Conservation (phyloP, 2,888 invertebrate genomes). For the Anarsia innoxiella region DNA sequence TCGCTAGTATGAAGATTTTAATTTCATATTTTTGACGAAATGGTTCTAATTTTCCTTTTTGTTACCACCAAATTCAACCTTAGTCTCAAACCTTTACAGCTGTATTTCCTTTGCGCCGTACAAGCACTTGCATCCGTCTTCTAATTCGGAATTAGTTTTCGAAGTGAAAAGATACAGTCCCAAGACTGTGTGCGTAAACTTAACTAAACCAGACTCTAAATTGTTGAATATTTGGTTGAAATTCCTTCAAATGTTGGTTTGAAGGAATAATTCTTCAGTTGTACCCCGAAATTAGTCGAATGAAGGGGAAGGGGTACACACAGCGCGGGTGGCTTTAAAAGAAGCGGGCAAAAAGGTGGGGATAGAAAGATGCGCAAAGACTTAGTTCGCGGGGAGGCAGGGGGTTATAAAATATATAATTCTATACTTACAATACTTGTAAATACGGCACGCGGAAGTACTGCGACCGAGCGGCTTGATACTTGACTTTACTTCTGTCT, state of each 20-base stretch:
- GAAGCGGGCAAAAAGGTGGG: conserved; percentile 74
- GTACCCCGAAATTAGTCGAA: conserved; percentile 76
- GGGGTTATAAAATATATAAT: conserved; percentile 75
- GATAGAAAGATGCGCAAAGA: conserved; percentile 76
- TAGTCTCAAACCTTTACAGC: conserved; percentile 20
- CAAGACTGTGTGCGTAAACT: conserved; percentile 53
- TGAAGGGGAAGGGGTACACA: conserved; percentile 73
- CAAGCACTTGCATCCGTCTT: conserved; percentile 66
- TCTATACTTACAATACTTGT: conserved; percentile 77
- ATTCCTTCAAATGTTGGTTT: conserved; percentile 28
- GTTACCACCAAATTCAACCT: conserved; percentile 25
- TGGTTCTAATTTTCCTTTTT: conserved; percentile 64
- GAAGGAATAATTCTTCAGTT: conserved; percentile 75
- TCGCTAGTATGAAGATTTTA: conserved; percentile 76
- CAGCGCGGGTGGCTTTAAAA: conserved; percentile 71
- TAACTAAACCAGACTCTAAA: conserved; percentile 34
- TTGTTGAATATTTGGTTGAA: conserved; percentile 31
- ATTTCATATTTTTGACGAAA: conserved; percentile 76
- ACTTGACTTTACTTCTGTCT: conserved; percentile 25
- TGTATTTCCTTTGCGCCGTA: conserved; percentile 19
- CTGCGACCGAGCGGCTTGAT: conserved; percentile 34
- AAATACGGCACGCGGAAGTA: conserved; percentile 75
- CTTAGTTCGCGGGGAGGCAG: conserved; percentile 66
- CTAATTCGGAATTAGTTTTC: conserved; percentile 74
- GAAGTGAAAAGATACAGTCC: conserved; percentile 76